phyloP scores from a whole-genome alignment of 2,113 vertebrate species.

The Larimichthys polyactis region DNA sequence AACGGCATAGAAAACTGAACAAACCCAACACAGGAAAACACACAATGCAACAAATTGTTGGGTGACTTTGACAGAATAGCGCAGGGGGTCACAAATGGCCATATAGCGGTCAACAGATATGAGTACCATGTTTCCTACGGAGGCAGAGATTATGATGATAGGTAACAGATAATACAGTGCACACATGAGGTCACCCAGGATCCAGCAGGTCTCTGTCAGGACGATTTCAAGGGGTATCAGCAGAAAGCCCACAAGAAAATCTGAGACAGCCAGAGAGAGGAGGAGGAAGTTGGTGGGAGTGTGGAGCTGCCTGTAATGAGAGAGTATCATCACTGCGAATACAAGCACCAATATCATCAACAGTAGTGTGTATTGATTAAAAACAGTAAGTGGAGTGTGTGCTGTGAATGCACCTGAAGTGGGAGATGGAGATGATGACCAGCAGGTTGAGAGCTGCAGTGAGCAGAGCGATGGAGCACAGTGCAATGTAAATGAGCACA shows the following conservation, averaged over 20 bases:
- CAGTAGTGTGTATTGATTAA: neutral
- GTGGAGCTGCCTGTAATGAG: slow-evolving; percentile 68
- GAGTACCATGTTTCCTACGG: slow-evolving; percentile 38
- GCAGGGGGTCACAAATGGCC: slow-evolving; percentile 49
- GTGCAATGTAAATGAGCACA: neutral
- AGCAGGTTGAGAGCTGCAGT: neutral
- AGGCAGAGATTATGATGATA: neutral
- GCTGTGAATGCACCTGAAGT: slow-evolving; percentile 32
- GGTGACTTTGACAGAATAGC: slow-evolving; percentile 29
- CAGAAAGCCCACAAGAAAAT: slow-evolving; percentile 17
- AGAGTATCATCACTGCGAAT: neutral
- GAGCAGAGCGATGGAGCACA: slow-evolving; percentile 34
- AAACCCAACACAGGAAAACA: slow-evolving; percentile 29
- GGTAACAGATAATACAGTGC: neutral
- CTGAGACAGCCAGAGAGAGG: slow-evolving; percentile 56
- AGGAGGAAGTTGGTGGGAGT: slow-evolving; percentile 72
- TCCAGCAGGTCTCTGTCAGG: neutral
- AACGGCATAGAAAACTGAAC: accelerated
- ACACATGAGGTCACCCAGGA: slow-evolving; percentile 28
- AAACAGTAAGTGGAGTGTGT: neutral
- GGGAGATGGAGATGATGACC: slow-evolving; percentile 58
- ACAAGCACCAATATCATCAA: neutral
- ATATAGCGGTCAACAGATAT: slow-evolving; percentile 49
- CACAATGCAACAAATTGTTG: neutral
- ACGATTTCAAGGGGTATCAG: neutral